A percentile compares a stretch with the other conserved stretches of the same genome.
These are phyloP conservation scores for Cyanoderma ruficeps DNA, from an alignment of 2,113 vertebrate species.

Conservation along the genomic window DNA sequence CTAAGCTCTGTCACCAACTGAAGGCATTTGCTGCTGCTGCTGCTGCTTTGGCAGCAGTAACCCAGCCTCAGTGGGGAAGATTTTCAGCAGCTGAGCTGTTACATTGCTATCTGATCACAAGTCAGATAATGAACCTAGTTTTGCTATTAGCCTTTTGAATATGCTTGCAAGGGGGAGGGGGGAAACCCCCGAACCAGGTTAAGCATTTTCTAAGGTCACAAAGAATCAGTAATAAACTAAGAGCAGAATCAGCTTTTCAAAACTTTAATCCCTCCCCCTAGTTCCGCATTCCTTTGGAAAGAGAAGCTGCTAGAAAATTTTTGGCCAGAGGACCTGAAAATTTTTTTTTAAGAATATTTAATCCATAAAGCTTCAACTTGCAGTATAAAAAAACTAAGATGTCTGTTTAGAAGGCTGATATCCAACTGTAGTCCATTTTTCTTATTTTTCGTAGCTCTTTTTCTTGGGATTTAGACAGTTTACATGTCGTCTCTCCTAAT, in stretches of 20 bases:
- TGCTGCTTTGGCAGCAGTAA: background rate
- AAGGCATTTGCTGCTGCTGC: background rate
- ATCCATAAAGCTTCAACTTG: background rate
- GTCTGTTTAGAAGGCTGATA: slow-evolving; percentile 58
- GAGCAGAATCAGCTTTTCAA: background rate
- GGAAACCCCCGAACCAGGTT: background rate
- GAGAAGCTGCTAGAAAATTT: background rate
- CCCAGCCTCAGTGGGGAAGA: background rate
- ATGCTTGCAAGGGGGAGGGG: background rate
- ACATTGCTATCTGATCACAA: background rate
- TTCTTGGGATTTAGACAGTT: slow-evolving; percentile 81
- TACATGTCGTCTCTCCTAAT: background rate
- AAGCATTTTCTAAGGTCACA: background rate
- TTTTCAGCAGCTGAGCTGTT: background rate
- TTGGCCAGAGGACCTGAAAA: background rate
- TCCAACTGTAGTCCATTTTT: slow-evolving; percentile 88
- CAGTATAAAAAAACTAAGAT: background rate
- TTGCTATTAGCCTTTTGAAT: background rate
- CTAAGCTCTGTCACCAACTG: background rate
- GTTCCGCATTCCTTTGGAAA: background rate
- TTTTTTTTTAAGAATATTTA: background rate
- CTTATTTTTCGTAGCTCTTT: slow-evolving; percentile 84
- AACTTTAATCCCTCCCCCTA: background rate
- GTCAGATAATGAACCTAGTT: background rate
- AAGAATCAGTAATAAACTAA: background rate